Conservation (phyloP, 2,113 vertebrate genomes). For the Podarcis cretensis region DNA sequence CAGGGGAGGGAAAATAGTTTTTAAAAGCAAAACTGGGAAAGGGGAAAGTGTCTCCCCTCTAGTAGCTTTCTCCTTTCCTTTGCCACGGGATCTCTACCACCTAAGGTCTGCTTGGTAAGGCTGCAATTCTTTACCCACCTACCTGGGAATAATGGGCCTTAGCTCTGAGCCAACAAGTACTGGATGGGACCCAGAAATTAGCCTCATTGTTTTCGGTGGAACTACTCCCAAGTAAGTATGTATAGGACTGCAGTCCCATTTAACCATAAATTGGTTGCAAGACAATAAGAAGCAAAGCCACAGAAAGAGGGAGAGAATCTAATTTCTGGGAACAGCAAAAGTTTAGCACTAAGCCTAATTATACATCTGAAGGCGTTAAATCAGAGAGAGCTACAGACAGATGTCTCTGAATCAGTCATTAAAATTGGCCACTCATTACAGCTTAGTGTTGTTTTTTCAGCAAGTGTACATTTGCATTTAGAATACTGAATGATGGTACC, state of each 20-base stretch:
- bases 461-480: slow-evolving; percentile 18
- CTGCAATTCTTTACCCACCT: neutral
- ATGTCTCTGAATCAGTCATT: slow-evolving; percentile 14
- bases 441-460: slow-evolving; percentile 26
- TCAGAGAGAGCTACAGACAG: neutral
- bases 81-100: too few relatives aligned
- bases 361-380: slow-evolving; percentile 31
- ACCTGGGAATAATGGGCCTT: too few relatives aligned
- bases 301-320: neutral
- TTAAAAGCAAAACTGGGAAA: too few relatives aligned
- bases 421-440: slow-evolving; percentile 9
- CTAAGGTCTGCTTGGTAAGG: too few relatives aligned
- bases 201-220: neutral
- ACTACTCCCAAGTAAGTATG: neutral
- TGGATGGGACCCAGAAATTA: neutral
- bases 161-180: neutral
- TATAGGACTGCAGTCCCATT: neutral
- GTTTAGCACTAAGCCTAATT: neutral
- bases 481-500: slow-evolving; percentile 3
- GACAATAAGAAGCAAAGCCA: neutral
- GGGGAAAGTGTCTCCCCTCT: too few relatives aligned
- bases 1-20: too few relatives aligned
- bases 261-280: slow-evolving; percentile 11
- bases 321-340: slow-evolving; percentile 18
- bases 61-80: too few relatives aligned